A percentile compares a stretch with the other conserved stretches of the same genome.
phyloP scores from a whole-genome alignment of 2,113 vertebrate genomes.

The Cryptomyrus ogoouensis region DNA sequence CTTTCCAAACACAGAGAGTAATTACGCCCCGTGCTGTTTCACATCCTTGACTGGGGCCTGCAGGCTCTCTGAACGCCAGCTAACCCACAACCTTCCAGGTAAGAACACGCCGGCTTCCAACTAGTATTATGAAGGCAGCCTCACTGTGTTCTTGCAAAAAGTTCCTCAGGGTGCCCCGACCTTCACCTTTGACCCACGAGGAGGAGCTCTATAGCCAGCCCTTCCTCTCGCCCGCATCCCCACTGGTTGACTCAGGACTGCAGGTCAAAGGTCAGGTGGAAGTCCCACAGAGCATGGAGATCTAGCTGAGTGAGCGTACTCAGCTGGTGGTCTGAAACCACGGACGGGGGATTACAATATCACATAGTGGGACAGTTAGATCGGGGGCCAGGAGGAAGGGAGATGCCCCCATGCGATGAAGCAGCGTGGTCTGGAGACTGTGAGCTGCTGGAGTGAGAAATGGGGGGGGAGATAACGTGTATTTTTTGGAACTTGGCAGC shows the following conservation, averaged over 20 bases:
- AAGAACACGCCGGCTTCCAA: not conserved
- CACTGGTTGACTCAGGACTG: not conserved
- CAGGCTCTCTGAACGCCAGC: not conserved
- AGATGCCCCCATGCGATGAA: constrained; percentile 22
- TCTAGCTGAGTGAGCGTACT: not conserved
- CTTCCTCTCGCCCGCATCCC: not conserved
- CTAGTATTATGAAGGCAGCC: not conserved
- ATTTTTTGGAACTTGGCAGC: not conserved
- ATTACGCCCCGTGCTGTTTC: not conserved
- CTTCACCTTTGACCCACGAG: not conserved
- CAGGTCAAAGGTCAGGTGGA: constrained; percentile 10
- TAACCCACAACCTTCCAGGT: not conserved
- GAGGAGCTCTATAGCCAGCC: not conserved
- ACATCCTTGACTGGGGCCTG: not conserved
- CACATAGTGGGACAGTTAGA: constrained; percentile 41
- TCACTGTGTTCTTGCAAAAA: not conserved
- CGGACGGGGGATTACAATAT: constrained; percentile 33
- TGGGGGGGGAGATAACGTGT: not conserved
- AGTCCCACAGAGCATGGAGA: not conserved
- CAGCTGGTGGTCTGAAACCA: constrained; percentile 27
- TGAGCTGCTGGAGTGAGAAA: not conserved
- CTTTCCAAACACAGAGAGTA: constrained; percentile 1
- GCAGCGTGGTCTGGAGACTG: constrained; percentile 12
- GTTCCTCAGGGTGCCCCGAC: not conserved
- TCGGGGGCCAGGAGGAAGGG: not conserved